These are phyloP conservation scores for Reticulitermes speratus DNA, from an alignment of 1,140 invertebrate species.

Conservation along the genomic window DNA sequence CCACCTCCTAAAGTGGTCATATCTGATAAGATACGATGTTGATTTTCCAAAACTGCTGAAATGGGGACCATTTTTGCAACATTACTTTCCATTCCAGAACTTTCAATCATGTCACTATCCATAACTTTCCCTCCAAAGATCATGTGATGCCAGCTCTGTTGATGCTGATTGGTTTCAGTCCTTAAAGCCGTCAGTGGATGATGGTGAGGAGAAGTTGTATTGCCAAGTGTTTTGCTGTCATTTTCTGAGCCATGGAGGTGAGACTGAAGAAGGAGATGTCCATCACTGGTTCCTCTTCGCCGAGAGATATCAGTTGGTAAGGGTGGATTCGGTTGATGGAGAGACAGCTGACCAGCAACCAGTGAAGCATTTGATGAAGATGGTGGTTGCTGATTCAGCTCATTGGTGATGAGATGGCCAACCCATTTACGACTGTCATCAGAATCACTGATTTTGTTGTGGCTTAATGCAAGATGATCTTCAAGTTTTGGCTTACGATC, in stretches of 20 bases:
- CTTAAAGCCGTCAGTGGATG: neutral
- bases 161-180: neutral
- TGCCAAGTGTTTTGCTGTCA: neutral
- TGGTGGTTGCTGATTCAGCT: constrained; percentile 8
- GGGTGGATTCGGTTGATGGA: neutral
- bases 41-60: constrained; percentile 11
- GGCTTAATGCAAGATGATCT: constrained; percentile 41
- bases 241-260: neutral
- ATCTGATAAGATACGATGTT: constrained; percentile 28
- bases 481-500: constrained; percentile 44
- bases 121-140: constrained; percentile 27
- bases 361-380: constrained; percentile 3
- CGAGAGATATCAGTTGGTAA: neutral
- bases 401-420: constrained; percentile 23
- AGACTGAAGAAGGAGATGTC: neutral
- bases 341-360: neutral
- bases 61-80: neutral
- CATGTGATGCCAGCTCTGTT: constrained; percentile 31
- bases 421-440: constrained; percentile 32
- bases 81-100: neutral
- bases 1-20: constrained; percentile 26
- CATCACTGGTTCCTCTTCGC: neutral
- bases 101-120: constrained; percentile 23
- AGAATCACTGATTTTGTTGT: constrained; percentile 32
- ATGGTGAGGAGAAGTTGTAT: constrained; percentile 1